Evolutionary conservation across 2,113 vertebrate genomes (phyloP).

Genomic region (Pelobates fuscus): DNA sequence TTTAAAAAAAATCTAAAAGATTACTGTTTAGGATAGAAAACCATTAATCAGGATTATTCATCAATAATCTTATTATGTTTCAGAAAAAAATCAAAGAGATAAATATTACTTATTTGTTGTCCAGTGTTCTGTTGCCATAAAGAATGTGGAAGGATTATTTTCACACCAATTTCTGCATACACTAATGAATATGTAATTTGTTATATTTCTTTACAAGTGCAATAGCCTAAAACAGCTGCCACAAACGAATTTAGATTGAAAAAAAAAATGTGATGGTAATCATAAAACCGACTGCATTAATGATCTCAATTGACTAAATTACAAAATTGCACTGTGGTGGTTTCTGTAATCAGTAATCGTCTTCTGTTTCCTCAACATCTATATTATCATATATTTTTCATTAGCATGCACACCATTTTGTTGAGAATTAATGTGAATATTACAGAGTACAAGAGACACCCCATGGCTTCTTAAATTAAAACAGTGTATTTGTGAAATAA

Average conservation of each 20-base stretch:
- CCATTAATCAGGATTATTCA: no score
- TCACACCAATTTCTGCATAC: no score
- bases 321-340: slow-evolving; percentile 5
- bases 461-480: background rate
- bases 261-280: background rate
- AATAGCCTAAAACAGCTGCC: background rate
- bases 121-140: no score
- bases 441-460: background rate
- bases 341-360: slow-evolving; percentile 1
- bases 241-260: background rate
- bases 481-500: no score
- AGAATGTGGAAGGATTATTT: no score
- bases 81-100: no score
- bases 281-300: slow-evolving; percentile 2
- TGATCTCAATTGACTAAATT: slow-evolving; percentile 9
- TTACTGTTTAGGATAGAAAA: no score
- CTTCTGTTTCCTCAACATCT: slow-evolving; percentile 1
- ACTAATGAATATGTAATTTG: no score
- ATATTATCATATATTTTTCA: slow-evolving; percentile 1
- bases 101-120: no score
- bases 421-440: background rate
- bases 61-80: no score
- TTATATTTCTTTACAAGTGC: no score
- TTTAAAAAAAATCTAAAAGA: no score
- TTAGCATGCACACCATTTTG: slow-evolving; percentile 3